phyloP scores from a whole-genome alignment of 2,888 invertebrate species.

The Orthonychiurus folsomi region DNA sequence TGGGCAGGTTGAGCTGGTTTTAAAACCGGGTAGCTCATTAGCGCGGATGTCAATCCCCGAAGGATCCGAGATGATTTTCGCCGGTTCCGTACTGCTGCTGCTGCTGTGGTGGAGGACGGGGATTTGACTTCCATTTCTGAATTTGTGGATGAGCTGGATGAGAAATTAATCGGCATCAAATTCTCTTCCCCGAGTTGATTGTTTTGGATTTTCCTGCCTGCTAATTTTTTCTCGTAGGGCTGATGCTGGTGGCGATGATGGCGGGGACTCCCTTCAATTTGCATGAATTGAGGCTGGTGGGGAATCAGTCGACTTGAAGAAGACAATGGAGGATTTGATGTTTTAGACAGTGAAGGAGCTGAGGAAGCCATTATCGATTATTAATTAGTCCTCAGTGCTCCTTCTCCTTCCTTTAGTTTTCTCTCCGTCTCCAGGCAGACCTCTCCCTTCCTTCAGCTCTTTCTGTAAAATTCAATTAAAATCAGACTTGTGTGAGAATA shows the following conservation, averaged over 20 bases:
- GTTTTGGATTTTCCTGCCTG: constrained; percentile 2
- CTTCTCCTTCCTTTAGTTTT: not conserved
- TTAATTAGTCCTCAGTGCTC: constrained; percentile 30
- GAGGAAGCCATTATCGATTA: constrained; percentile 37
- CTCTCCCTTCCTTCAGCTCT: constrained; percentile 2
- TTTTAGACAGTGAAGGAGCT: constrained; percentile 10
- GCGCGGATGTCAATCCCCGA: not conserved
- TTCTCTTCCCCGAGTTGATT: not conserved
- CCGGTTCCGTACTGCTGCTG: not conserved
- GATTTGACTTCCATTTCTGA: not conserved
- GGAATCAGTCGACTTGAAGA: constrained; percentile 6
- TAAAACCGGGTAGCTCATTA: not conserved
- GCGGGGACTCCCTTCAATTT: not conserved
- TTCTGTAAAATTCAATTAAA: constrained; percentile 36
- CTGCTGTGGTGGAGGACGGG: not conserved
- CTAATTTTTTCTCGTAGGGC: not conserved
- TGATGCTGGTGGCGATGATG: constrained; percentile 2
- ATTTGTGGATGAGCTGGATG: not conserved
- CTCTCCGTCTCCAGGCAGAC: not conserved
- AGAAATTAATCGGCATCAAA: not conserved
- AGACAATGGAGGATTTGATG: constrained; percentile 11
- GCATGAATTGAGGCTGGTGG: not conserved
- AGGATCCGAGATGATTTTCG: not conserved
- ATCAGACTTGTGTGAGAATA: constrained; percentile 20
- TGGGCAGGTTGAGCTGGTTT: not conserved